Conservation (phyloP, 2,888 invertebrate genomes). For the Harmothoe impar region DNA sequence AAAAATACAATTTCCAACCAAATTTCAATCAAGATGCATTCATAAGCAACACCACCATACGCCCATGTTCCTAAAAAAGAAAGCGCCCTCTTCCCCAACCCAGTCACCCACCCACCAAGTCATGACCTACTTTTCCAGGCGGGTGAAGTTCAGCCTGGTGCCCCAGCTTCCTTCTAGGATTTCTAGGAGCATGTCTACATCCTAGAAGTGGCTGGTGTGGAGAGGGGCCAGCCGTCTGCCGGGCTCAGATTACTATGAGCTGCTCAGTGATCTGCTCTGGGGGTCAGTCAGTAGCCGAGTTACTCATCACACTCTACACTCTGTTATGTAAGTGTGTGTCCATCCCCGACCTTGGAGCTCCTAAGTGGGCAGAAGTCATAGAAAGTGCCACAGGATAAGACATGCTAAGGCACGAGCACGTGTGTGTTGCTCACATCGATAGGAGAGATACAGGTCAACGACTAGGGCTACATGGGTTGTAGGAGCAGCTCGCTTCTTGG, state of each 20-base stretch:
- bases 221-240: not conserved
- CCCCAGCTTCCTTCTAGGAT: not conserved
- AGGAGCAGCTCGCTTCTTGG: too few species aligned
- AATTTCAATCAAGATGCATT: too few species aligned
- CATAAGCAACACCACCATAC: too few species aligned
- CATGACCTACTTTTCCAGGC: conserved; percentile 23
- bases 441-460: too few species aligned
- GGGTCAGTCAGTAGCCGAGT: conserved; percentile 13
- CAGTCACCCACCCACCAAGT: not conserved
- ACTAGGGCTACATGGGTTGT: too few species aligned
- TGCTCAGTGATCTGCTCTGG: not conserved
- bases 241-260: conserved; percentile 19
- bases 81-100: not conserved
- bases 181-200: not conserved
- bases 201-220: not conserved
- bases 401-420: not conserved
- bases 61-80: too few species aligned
- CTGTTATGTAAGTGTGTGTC: not conserved
- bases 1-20: too few species aligned
- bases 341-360: not conserved
- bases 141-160: not conserved
- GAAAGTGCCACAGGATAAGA: too few species aligned
- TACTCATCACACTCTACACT: not conserved
- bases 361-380: too few species aligned
- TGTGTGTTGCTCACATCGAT: not conserved